Conservation (phyloP, 2,113 vertebrate species). For the Scophthalmus maximus region DNA sequence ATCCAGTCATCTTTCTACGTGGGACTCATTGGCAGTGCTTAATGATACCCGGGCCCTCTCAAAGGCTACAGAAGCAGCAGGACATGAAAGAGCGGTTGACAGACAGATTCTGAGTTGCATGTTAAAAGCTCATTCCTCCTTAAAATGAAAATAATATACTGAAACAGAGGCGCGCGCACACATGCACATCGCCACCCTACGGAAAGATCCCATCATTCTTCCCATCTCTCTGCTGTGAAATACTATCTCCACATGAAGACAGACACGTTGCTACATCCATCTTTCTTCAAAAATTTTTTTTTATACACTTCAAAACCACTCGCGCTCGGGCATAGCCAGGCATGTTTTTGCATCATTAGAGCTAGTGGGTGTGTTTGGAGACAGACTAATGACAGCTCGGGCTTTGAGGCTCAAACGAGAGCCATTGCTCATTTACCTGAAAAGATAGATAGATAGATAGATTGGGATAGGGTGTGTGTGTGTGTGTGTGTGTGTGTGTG, state of each 20-base stretch:
- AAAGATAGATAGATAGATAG: slow-evolving; percentile 47
- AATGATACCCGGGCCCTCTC: slow-evolving; percentile 71
- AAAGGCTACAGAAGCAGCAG: slow-evolving; percentile 70
- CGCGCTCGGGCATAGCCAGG: slow-evolving; percentile 62
- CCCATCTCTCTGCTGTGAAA: slow-evolving; percentile 37
- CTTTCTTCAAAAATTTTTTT: slow-evolving; percentile 57
- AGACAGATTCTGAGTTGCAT: slow-evolving; percentile 71
- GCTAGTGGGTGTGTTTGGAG: slow-evolving; percentile 72
- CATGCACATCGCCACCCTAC: not conserved
- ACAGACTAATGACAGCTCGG: slow-evolving; percentile 72
- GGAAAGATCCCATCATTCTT: slow-evolving; percentile 39
- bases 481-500: not conserved
- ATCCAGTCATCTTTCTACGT: slow-evolving; percentile 67
- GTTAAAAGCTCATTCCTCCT: slow-evolving; percentile 71
- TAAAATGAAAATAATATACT: slow-evolving; percentile 67
- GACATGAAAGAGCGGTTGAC: slow-evolving; percentile 77
- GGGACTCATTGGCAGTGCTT: slow-evolving; percentile 70
- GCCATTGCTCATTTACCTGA: slow-evolving; percentile 66
- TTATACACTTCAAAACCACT: slow-evolving; percentile 66
- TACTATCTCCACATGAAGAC: slow-evolving; percentile 59
- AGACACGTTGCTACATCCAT: slow-evolving; percentile 42
- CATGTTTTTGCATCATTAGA: slow-evolving; percentile 79
- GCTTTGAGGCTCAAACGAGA: slow-evolving; percentile 68
- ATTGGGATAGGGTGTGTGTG: slow-evolving; percentile 8
- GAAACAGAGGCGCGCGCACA: slow-evolving; percentile 24